Evolutionary conservation across 37 sponge, comb jelly and placozoan species (phyloP), one percentile per base, ranked within the genome.

Genomic region (Hexactinellida sp.): DNA sequence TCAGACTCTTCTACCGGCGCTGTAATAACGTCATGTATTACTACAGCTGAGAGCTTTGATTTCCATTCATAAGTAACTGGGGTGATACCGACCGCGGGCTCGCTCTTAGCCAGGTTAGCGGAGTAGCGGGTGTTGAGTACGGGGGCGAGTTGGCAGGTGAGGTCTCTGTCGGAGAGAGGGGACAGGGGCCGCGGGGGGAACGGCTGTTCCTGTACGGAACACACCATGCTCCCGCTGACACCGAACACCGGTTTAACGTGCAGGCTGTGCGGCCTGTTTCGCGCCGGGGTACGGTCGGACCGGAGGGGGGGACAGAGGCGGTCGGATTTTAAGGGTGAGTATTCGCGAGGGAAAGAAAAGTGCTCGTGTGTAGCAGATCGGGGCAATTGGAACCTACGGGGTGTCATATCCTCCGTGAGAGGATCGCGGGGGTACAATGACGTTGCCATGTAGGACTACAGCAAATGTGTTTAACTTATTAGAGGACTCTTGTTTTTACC

Each of bases 31-130:
- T 47, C 52, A n/a, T n/a, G n/a, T n/a, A n/a, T n/a, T n/a, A n/a
- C n/a, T 16, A 47, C 52, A 47, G 52, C 13, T 47, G 9, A 19
- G 16, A 47, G 16, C 52, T 47, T 47, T 19, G 52, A 47, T n/a
- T 63, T 63, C 76, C 76, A 63, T 63, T 63, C 76, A 63, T 63
- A 63, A 32, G 76, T 63, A 23, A 63, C 76, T 28, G 76, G 76
- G 30, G 13, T 63, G 3, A 63, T 63, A 7, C 76, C 76, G 13
- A 63, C 76, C 5, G 76, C 76, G 5, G 76, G 28, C 13, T 63
- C 76, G 13, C 76, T 63, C 76, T 63, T 63, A 28, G 76, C 5
- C 5, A 10, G 3, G 34, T 63, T 63, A 63, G 76, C 76, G 25
- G 76, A 63, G 76, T 63, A 63, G 25, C 76, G 76, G 3, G 76